Evolutionary conservation across 2,888 invertebrate species (phyloP).

Genomic region (Sinotaia quadrata): DNA sequence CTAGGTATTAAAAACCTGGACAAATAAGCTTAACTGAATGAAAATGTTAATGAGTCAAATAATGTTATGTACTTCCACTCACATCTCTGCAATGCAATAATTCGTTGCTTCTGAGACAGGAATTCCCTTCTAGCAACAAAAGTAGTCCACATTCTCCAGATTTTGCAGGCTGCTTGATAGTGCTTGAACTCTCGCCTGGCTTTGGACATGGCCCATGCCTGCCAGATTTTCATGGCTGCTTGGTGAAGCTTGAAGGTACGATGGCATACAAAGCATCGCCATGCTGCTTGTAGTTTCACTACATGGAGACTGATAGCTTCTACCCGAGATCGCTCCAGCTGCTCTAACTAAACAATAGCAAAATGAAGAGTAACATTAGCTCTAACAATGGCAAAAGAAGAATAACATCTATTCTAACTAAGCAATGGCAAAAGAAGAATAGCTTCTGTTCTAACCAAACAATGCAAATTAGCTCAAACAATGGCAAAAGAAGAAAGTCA

Average conservation of each 20-base stretch:
- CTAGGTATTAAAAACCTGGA: no score
- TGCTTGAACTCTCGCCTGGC: slow-evolving; percentile 1
- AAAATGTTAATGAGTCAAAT: not conserved
- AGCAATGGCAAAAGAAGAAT: no score
- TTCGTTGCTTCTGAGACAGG: slow-evolving; percentile 5
- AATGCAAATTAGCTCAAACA: no score
- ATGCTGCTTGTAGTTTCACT: slow-evolving; percentile 46
- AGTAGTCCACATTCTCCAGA: slow-evolving; percentile 25
- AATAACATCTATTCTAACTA: no score
- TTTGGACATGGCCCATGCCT: slow-evolving; percentile 39
- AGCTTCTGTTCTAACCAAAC: no score
- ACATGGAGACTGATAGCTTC: slow-evolving; percentile 37
- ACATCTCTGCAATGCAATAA: not conserved
- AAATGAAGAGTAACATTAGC: no score
- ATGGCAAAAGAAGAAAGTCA: no score
- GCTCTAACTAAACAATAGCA: slow-evolving; percentile 60
- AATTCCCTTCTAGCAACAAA: slow-evolving; percentile 6
- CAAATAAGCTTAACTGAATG: no score
- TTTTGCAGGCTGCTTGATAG: slow-evolving; percentile 25
- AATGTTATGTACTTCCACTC: not conserved
- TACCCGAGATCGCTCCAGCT: slow-evolving; percentile 48
- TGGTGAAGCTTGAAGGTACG: slow-evolving; percentile 6
- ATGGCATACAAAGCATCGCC: slow-evolving; percentile 37
- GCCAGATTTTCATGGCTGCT: slow-evolving; percentile 25
- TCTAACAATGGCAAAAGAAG: no score